These are phyloP conservation scores for Hetaerina titia DNA, from an alignment of 2,888 invertebrate genomes.

Conservation along the genomic window DNA sequence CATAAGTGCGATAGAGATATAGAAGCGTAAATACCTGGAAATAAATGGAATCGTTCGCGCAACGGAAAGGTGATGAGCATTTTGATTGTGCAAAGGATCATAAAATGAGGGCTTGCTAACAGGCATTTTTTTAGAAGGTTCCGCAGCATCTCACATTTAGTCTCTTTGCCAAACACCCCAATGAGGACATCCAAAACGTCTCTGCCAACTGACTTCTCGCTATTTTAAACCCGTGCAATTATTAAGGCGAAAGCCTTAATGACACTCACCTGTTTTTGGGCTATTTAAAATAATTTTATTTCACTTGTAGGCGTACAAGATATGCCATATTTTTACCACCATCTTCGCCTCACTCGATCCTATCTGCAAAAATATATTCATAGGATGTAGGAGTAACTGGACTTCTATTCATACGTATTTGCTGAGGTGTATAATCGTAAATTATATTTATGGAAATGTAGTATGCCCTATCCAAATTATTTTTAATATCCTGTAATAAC, in stretches of 20 bases:
- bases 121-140: not conserved
- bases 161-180: slow-evolving; percentile 34
- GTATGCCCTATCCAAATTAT: too few species aligned
- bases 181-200: slow-evolving; percentile 4
- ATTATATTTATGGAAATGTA: too few species aligned
- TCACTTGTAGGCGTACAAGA: not conserved
- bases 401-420: too few species aligned
- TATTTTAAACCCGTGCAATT: slow-evolving; percentile 25
- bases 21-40: too few species aligned
- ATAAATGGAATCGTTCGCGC: too few species aligned
- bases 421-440: too few species aligned
- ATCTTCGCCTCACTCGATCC: too few species aligned
- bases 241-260: slow-evolving; percentile 27
- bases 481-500: too few species aligned
- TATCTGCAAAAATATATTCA: too few species aligned
- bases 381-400: too few species aligned
- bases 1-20: too few species aligned
- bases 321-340: too few species aligned
- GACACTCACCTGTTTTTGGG: slow-evolving; percentile 1
- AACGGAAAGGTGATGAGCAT: not conserved
- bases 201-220: slow-evolving; percentile 41
- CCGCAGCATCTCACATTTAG: slow-evolving; percentile 4
- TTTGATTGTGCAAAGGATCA: not conserved
- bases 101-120: not conserved
- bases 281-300: not conserved